phyloP scores from a whole-genome alignment of 2,797 vertebrate species.

The Erpetoichthys calabaricus region DNA sequence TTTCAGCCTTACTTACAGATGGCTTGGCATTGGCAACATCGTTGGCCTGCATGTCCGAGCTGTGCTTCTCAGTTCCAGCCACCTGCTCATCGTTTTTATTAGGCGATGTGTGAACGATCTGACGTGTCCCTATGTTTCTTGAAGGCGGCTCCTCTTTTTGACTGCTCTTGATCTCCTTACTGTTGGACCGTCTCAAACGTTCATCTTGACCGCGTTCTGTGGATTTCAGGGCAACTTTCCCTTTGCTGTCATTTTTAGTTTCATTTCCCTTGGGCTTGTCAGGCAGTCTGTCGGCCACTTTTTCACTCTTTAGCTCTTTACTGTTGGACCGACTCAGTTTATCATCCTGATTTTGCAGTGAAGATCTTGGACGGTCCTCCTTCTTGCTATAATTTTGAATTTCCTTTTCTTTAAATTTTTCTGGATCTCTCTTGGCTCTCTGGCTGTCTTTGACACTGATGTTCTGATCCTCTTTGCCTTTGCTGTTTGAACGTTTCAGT shows the following conservation, averaged over 20 bases:
- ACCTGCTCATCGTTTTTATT: no score
- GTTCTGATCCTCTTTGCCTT: conserved; percentile 16
- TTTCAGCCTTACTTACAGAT: conserved; percentile 4
- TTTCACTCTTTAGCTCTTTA: conserved; percentile 29
- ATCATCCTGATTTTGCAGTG: no score
- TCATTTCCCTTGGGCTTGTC: conserved; percentile 21
- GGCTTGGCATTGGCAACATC: background rate
- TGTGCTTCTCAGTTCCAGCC: no score
- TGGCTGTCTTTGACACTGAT: conserved; percentile 12
- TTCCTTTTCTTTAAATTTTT: conserved; percentile 11
- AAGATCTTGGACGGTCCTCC: no score
- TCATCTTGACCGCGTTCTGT: no score
- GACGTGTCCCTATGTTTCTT: conserved; percentile 11
- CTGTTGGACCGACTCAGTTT: no score
- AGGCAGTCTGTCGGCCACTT: conserved; percentile 21
- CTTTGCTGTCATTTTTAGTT: conserved; percentile 17
- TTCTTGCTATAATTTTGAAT: conserved; percentile 16
- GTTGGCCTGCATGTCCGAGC: no score
- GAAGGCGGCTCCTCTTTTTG: conserved; percentile 8
- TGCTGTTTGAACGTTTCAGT: conserved; percentile 26
- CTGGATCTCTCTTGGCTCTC: conserved; percentile 11
- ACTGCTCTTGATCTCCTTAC: background rate
- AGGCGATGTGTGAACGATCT: conserved; percentile 2
- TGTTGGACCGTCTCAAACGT: background rate
- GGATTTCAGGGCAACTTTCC: background rate